phyloP scores from a whole-genome alignment of 2,797 vertebrate species.

The Phoeniculus purpureus region DNA sequence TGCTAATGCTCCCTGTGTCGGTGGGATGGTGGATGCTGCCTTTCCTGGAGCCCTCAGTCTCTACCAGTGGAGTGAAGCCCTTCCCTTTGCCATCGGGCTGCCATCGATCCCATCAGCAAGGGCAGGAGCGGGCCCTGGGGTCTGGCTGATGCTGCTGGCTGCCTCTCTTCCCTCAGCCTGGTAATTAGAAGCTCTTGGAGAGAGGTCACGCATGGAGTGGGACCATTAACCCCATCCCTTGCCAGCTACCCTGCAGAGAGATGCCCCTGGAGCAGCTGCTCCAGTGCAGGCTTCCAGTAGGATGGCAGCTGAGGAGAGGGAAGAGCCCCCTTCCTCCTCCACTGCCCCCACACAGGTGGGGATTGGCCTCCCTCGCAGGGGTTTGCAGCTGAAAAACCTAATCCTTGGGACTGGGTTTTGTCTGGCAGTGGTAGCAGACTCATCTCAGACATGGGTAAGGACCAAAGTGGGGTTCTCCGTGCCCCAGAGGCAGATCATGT shows the following conservation, averaged over 20 bases:
- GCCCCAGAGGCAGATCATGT: background rate
- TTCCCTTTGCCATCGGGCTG: background rate
- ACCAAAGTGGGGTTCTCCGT: fast-evolving
- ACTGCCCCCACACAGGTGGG: background rate
- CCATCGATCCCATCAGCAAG: background rate
- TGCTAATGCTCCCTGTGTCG: background rate
- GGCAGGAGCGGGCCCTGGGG: background rate
- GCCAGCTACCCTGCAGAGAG: slow-evolving; percentile 43
- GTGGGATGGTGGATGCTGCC: background rate
- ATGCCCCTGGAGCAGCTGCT: slow-evolving; percentile 43
- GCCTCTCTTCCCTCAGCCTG: background rate
- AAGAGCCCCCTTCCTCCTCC: background rate
- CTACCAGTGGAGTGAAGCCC: background rate
- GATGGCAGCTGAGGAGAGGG: background rate
- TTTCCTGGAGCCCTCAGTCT: background rate
- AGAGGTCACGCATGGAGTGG: slow-evolving; percentile 38
- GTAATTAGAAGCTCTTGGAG: slow-evolving; percentile 42
- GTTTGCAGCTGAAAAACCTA: background rate
- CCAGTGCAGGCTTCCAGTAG: background rate
- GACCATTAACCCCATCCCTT: slow-evolving; percentile 48
- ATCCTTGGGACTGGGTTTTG: background rate
- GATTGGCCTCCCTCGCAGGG: fast-evolving
- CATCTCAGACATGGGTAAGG: fast-evolving
- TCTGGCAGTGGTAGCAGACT: background rate
- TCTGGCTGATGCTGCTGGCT: background rate